A percentile compares a stretch with the other conserved stretches of the same genome.
phyloP scores from a whole-genome alignment of 1,140 invertebrate genomes.

The Apolygus lucorum region DNA sequence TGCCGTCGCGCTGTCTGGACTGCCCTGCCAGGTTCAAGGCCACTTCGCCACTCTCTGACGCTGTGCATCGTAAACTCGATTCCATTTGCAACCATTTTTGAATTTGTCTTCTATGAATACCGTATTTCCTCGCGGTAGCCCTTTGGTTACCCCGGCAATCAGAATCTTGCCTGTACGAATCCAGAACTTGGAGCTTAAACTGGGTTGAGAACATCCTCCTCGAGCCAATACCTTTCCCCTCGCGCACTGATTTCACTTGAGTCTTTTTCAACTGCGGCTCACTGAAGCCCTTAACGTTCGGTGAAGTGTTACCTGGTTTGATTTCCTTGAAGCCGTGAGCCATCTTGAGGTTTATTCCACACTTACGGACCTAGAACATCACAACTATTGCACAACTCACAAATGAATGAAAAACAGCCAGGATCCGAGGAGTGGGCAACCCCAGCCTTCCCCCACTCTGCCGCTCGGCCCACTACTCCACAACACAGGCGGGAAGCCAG shows the following conservation, averaged over 20 bases:
- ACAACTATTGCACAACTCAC: slow-evolving; percentile 39
- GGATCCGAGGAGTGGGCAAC: slow-evolving; percentile 27
- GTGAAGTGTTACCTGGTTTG: slow-evolving; percentile 41
- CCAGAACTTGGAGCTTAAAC: slow-evolving; percentile 72
- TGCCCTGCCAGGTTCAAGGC: slow-evolving; percentile 45
- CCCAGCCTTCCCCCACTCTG: slow-evolving; percentile 31
- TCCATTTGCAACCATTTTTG: slow-evolving; percentile 83
- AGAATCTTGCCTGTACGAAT: slow-evolving; percentile 69
- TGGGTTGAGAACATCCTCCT: slow-evolving; percentile 72
- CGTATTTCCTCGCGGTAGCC: slow-evolving; percentile 75
- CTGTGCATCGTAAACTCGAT: slow-evolving; percentile 52
- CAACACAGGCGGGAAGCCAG: slow-evolving; percentile 20
- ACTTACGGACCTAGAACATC: slow-evolving; percentile 41
- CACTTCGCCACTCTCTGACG: slow-evolving; percentile 31
- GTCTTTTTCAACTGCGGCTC: slow-evolving; percentile 43
- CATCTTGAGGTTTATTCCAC: slow-evolving; percentile 40
- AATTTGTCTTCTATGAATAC: slow-evolving; percentile 74
- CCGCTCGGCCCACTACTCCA: slow-evolving; percentile 27
- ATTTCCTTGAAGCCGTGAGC: slow-evolving; percentile 47
- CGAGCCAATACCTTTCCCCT: slow-evolving; percentile 55
- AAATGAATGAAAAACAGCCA: slow-evolving; percentile 39
- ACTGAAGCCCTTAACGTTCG: slow-evolving; percentile 39
- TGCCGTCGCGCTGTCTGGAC: slow-evolving; percentile 44
- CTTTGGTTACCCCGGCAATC: slow-evolving; percentile 78
- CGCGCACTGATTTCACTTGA: slow-evolving; percentile 39